Evolutionary conservation across 2,888 invertebrate genomes (phyloP), one percentile per base, ranked within the genome.

Genomic region (Cryptus armator): DNA sequence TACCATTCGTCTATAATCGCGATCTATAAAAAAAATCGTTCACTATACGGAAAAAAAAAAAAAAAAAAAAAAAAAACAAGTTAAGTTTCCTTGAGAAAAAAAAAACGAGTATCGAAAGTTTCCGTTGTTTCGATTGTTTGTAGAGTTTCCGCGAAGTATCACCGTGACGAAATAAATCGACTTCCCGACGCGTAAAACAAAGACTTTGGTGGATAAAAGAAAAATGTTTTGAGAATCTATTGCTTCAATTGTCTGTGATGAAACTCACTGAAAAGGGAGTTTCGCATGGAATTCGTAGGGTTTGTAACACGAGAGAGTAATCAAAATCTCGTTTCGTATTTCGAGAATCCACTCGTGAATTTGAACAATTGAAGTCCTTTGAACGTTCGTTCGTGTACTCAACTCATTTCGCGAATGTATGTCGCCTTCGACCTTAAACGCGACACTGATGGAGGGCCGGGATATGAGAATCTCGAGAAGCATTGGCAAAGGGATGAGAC

Each of bases 351-450:
- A 66, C 77, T 75, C 32, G 51, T 29, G 53, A 56, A 53, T 56
- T 71, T 48, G 68, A 48, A 84, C 71, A 80, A 80, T 76, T 80
- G 43, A 80, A 80, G 76, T 80, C 76, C 59, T 80, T 29, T 76
- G 76, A 80, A 29, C 37, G n/a, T 53, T 46, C 19, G 24, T 1
- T 10, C 29, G 19, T 70, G 64, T 70, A 79, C 32, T 53, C 19
- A 1, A 9, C n/a, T 74, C 44, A 12, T 43, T 68, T 1, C 24
- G 3, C 24, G 12, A 6, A 24, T 24, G 19, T 48, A 10, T 64
- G 37, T 53, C 75, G 46, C 74, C 75, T 64, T 29, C 51, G 68
- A 62, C 74, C 66, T 71, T 66, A 44, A 74, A 78, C 37, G 48
- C 62, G 19, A 71, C 24, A 37, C 37, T 75, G 59, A 59, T 48